phyloP scores from a whole-genome alignment of 2,797 vertebrate genomes.

The Sparidentex hasta region DNA sequence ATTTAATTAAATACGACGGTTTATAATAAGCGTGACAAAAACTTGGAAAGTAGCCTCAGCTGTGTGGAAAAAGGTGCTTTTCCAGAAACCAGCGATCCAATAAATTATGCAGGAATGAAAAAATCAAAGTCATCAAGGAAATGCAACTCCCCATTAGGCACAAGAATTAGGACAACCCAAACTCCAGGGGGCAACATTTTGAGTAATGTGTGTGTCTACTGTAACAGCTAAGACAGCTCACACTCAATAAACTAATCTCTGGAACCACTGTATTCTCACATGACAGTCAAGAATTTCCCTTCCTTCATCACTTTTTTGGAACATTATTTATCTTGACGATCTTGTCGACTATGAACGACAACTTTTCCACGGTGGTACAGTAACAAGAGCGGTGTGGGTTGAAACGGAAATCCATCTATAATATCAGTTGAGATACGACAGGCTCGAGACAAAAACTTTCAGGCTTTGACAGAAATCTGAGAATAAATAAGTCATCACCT shows the following conservation, averaged over 20 bases:
- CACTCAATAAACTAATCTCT: constrained; percentile 1
- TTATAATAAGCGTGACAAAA: constrained; percentile 56
- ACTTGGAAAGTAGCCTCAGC: constrained; percentile 39
- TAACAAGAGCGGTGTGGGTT: not conserved
- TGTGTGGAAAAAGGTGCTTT: constrained; percentile 40
- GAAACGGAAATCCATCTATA: too few relatives aligned
- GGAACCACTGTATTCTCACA: not conserved
- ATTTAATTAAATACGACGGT: constrained; percentile 37
- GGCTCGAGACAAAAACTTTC: not conserved
- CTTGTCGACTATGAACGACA: too few relatives aligned
- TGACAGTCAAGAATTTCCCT: not conserved
- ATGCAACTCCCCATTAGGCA: constrained; percentile 25
- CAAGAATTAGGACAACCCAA: constrained; percentile 53
- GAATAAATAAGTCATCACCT: too few relatives aligned
- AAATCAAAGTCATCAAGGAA: constrained; percentile 52
- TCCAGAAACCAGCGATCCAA: constrained; percentile 36
- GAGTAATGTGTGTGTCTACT: constrained; percentile 23
- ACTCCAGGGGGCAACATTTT: constrained; percentile 42
- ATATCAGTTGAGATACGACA: not conserved
- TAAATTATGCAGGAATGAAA: constrained; percentile 56
- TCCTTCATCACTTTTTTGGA: not conserved
- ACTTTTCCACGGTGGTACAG: not conserved
- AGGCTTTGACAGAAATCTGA: too few relatives aligned
- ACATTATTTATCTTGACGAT: too few relatives aligned
- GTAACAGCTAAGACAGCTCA: not conserved